Base-by-base conservation (phyloP, 2,113 vertebrate genomes). In the Passer montanus region DNA sequence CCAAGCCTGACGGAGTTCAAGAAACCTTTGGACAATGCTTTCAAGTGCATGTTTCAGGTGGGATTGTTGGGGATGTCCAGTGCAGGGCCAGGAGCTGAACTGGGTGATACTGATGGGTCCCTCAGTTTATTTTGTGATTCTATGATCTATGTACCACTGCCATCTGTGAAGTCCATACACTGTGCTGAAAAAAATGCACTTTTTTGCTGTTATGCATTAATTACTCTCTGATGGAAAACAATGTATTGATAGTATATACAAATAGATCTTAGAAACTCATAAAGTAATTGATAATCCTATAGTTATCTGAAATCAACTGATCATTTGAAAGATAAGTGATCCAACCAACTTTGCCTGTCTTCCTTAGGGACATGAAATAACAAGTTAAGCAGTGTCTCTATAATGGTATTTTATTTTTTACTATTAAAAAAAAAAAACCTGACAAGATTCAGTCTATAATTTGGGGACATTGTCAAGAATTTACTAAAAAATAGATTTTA, bases 401-500 rank as follows among this genome's bases (percentile, higher is more conserved):
- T n/a, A 55, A 27, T 9, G 4, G 20, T 49, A 5, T 37, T 68
- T 39, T 37, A 11, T 8, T 21, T 77, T 44, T 44, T 44, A 44
- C 7, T 44, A 19, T 44, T 19, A 43, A 43, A 53, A 41, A 87
- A 78, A 41, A 23, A 24, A n/a, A n/a, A 9, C 43, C 24, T 52
- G 9, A 58, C 3, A 63, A 33, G 9, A 41, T 52, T 63, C 30
- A 39, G 19, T 33, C 31, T 53, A 73, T 37, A 66, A 53, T 21
- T 49, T 13, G 4, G 8, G 7, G 8, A 72, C 1, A 2, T 49
- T 85, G 6, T n/a, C n/a, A n/a, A n/a, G n/a, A n/a, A n/a, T n/a
- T n/a, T n/a, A n/a, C n/a, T n/a, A n/a, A n/a, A n/a, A n/a, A n/a
- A n/a, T 35, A 2, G 4, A 20, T 78, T 52, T 59, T 73, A 59